Conservation (phyloP, 1,140 invertebrate species). For the Hylaeus anthracinus region DNA sequence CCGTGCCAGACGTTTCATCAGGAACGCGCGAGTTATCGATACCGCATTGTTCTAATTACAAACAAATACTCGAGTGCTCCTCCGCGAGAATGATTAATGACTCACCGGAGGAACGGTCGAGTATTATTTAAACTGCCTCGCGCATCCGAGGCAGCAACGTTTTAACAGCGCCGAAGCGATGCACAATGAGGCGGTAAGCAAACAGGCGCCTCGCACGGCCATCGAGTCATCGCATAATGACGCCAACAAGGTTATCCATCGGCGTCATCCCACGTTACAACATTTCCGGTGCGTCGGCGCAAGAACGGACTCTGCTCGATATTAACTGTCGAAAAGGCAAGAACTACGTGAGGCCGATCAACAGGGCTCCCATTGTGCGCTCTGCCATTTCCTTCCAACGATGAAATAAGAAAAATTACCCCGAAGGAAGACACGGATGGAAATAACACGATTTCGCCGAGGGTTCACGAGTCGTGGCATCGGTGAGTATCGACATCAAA, state of each 20-base stretch:
- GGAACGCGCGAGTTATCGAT: neutral
- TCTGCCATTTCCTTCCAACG: constrained; percentile 16
- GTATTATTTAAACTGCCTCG: constrained; percentile 37
- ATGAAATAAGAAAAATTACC: constrained; percentile 32
- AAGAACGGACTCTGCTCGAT: constrained; percentile 26
- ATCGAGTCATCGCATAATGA: constrained; percentile 49
- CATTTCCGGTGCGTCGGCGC: constrained; percentile 48
- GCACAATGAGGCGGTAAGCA: constrained; percentile 28
- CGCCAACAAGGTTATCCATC: constrained; percentile 52
- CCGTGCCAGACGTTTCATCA: neutral
- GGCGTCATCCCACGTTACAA: constrained; percentile 55
- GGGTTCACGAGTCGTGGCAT: neutral
- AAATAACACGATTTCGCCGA: constrained; percentile 8
- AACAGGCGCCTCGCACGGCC: constrained; percentile 14
- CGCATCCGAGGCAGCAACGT: constrained; percentile 4
- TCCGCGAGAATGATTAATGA: constrained; percentile 26
- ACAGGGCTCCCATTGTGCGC: constrained; percentile 24
- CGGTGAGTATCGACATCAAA: neutral
- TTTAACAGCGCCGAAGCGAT: neutral
- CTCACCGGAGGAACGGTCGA: neutral
- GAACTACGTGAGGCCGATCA: neutral
- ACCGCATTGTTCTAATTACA: constrained; percentile 12
- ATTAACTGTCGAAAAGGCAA: constrained; percentile 4
- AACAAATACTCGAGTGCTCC: constrained; percentile 27
- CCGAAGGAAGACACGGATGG: constrained; percentile 4